Conservation (phyloP, 2,113 vertebrate species). For the Fregata magnificens region DNA sequence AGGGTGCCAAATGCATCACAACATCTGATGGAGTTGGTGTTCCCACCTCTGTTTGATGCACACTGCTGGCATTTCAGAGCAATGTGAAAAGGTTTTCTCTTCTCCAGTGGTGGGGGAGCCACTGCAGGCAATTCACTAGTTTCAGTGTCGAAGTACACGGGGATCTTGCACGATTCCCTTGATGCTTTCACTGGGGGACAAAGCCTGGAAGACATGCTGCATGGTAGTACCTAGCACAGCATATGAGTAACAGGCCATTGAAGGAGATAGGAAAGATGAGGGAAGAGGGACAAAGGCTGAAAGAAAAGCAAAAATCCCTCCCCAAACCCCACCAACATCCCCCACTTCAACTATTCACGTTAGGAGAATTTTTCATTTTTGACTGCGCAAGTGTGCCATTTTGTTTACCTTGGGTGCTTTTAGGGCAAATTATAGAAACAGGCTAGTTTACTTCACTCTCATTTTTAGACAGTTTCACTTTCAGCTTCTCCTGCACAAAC, state of each 20-base stretch:
- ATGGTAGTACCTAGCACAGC: not conserved
- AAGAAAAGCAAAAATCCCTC: not conserved
- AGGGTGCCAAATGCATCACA: not conserved
- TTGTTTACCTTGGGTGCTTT: not conserved
- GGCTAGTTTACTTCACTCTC: not conserved
- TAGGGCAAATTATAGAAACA: not conserved
- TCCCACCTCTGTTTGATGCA: not conserved
- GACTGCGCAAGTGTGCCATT: not conserved
- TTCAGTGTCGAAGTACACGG: fast-evolving
- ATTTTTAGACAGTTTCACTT: slow-evolving; percentile 44
- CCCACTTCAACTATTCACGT: not conserved
- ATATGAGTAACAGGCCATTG: not conserved
- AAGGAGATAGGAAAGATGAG: not conserved
- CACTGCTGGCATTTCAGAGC: not conserved
- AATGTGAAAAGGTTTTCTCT: not conserved
- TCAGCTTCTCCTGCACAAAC: slow-evolving; percentile 17
- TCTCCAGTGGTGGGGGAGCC: fast-evolving
- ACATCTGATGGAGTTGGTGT: fast-evolving
- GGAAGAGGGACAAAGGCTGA: not conserved
- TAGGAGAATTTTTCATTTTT: not conserved
- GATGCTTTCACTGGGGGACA: not conserved
- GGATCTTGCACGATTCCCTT: not conserved
- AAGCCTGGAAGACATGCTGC: not conserved
- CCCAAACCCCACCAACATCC: not conserved
- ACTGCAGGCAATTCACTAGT: not conserved